Evolutionary conservation across 2,888 invertebrate species (phyloP).

Genomic region (Drosophila picticornis): DNA sequence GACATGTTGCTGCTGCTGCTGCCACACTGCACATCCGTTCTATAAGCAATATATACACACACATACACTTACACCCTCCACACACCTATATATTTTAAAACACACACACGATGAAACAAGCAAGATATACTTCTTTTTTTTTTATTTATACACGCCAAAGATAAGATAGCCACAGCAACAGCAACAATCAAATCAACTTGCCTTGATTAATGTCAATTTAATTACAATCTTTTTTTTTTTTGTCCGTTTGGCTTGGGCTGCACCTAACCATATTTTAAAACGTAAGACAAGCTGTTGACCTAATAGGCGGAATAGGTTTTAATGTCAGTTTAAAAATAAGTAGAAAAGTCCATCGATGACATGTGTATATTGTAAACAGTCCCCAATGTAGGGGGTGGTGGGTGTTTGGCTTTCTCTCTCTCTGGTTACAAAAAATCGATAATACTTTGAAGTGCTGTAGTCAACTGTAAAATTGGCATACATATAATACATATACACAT

Average conservation of each 20-base stretch:
- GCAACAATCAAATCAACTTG: conserved; percentile 21
- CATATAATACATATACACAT: conserved; percentile 15
- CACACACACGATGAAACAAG: neutral
- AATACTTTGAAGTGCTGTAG: conserved; percentile 59
- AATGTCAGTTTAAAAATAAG: conserved; percentile 49
- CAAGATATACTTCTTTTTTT: conserved; percentile 7
- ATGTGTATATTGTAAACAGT: neutral
- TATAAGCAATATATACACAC: conserved; percentile 16
- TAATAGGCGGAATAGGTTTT: conserved; percentile 32
- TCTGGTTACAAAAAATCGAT: conserved; percentile 57
- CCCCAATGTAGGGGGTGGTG: neutral
- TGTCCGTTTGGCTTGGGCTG: conserved; percentile 1
- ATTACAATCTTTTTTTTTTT: conserved; percentile 24
- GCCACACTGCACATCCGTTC: conserved; percentile 20
- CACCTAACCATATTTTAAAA: conserved; percentile 22
- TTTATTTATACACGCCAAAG: conserved; percentile 18
- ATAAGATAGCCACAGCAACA: conserved; percentile 31
- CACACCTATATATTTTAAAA: conserved; percentile 1
- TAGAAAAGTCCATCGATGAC: conserved; percentile 19
- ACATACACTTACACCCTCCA: conserved; percentile 3
- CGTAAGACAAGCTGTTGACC: conserved; percentile 35
- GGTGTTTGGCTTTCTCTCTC: conserved; percentile 41
- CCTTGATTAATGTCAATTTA: conserved; percentile 60
- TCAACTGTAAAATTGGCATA: conserved; percentile 56
- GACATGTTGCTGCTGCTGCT: conserved; percentile 45